Evolutionary conservation across 2,888 invertebrate species (phyloP), one percentile per base, ranked within the genome.

Genomic region (Trissolcus japonicus): DNA sequence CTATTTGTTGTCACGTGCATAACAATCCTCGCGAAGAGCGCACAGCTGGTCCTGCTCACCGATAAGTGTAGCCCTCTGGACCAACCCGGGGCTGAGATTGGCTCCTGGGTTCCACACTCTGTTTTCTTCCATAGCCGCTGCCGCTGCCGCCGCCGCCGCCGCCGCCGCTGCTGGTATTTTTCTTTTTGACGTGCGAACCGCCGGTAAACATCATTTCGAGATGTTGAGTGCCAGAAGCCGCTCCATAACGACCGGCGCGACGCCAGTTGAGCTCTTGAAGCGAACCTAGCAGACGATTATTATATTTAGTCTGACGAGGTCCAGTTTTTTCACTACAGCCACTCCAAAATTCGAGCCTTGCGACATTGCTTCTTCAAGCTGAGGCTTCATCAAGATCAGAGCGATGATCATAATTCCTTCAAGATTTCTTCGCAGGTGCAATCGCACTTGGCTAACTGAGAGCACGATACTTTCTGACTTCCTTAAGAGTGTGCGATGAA

Each of bases 141-240:
- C 11, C 2, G 35, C 35, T 35, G 35, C 9, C 6, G 7, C 35
- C 25, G n/a, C n/a, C 29, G 29, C 29, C 29, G 9, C 21, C 21
- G 4, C 21, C 25, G 4, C 25, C 6, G 25, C 25, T 25, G 14
- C 88, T 87, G 55, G 87, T 88, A 80, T 89, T 90, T 79, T 90
- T 87, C 82, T 91, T 92, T 86, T 91, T 92, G 81, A 92, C 91
- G 87, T 92, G 92, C 77, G 92, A 92, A 13, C 92, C 92, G 83
- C 93, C 93, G 82, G 93, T 93, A 89, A 93, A 93, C 93, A 93
- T 93, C 93, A 93, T 93, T 83, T 91, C 91, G 84, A 25, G 56
- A 43, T 50, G 41, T 46, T 29, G 41, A 56, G 55, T 67, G 53
- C 50, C 54, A 19, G 63, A 25, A 40, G 56, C 16, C 71, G 69